phyloP scores from a whole-genome alignment of 2,888 invertebrate species.

The Branchipolynoe longqiensis region DNA sequence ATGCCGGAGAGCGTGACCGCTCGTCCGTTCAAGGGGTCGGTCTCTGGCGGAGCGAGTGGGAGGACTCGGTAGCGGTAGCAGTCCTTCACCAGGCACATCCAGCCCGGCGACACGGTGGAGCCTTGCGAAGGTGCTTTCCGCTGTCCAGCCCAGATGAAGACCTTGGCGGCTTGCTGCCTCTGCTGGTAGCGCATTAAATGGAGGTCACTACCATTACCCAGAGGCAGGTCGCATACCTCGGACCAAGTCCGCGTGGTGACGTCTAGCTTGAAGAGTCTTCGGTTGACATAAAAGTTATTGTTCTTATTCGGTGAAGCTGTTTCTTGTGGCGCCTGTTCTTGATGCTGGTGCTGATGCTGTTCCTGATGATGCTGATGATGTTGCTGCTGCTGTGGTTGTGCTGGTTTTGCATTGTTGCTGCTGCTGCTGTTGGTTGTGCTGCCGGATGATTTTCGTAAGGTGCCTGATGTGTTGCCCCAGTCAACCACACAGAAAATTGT shows the following conservation, averaged over 20 bases:
- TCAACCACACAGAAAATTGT: slow-evolving; percentile 48
- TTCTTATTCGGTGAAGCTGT: neutral
- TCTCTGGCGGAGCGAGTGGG: slow-evolving; percentile 32
- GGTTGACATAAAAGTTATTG: slow-evolving; percentile 21
- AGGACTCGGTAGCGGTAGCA: neutral
- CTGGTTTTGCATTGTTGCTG: neutral
- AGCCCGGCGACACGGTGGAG: slow-evolving; percentile 37
- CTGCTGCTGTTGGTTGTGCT: slow-evolving; percentile 15
- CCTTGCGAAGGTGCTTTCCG: slow-evolving; percentile 28
- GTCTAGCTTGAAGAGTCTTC: slow-evolving; percentile 30
- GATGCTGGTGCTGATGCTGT: neutral
- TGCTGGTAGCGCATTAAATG: slow-evolving; percentile 47
- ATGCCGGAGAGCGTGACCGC: slow-evolving; percentile 28
- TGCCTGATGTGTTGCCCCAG: slow-evolving; percentile 39
- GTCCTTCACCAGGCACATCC: slow-evolving; percentile 39
- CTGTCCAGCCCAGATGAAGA: slow-evolving; percentile 43
- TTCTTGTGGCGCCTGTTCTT: neutral
- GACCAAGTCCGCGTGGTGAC: slow-evolving; percentile 21
- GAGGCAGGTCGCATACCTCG: slow-evolving; percentile 27
- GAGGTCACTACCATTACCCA: slow-evolving; percentile 33
- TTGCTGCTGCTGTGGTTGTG: neutral
- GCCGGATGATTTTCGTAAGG: neutral
- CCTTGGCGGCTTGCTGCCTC: slow-evolving; percentile 35
- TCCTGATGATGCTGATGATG: neutral
- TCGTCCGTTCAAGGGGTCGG: slow-evolving; percentile 31